Evolutionary conservation across 2,113 vertebrate genomes (phyloP).

Genomic region (Elaphurus davidianus): DNA sequence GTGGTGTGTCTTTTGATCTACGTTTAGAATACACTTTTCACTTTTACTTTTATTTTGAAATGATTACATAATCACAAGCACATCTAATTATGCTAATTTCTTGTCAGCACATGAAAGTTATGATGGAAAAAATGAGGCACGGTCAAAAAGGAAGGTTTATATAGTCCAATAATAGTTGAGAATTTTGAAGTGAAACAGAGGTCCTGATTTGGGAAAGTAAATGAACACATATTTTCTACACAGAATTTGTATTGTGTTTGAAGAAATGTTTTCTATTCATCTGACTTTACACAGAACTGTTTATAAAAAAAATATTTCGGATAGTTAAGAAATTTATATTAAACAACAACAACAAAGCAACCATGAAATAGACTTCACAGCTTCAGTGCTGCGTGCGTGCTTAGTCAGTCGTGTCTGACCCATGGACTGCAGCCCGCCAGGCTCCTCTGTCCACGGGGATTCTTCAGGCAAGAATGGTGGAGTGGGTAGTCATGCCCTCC

Average conservation of each 20-base stretch:
- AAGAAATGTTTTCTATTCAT: background rate
- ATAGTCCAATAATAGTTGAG: background rate
- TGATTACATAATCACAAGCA: background rate
- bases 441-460: background rate
- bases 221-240: background rate
- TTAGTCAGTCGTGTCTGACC: background rate
- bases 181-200: background rate
- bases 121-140: background rate
- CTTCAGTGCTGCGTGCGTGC: background rate
- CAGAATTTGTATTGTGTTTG: background rate
- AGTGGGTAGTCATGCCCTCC: background rate
- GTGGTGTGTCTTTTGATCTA: background rate
- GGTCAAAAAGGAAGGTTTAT: background rate
- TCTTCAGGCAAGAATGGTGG: background rate
- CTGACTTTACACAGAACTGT: background rate
- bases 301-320: background rate
- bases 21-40: background rate
- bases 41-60: slow-evolving; percentile 28
- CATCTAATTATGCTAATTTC: background rate
- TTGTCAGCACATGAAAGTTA: background rate
- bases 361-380: background rate
- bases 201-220: background rate
- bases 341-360: background rate
- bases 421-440: background rate
- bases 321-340: background rate